Evolutionary conservation across 2,797 vertebrate species (phyloP), one percentile per base, ranked within the genome.

Genomic region (Ara ararauna): DNA sequence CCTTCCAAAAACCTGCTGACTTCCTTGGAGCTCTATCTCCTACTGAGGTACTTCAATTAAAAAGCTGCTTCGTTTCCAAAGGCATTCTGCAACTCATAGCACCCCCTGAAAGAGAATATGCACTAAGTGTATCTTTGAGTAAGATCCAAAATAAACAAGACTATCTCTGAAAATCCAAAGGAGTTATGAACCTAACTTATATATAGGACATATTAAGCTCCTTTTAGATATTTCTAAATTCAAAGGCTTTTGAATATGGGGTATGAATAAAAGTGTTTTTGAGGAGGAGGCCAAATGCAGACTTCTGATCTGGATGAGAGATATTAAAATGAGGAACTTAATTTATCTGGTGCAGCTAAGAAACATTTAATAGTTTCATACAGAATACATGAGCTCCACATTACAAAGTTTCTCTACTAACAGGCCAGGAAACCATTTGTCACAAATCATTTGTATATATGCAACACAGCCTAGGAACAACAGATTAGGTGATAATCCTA

Each of bases 41-140:
- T 90, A 42, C 47, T 1, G 5, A 85, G 30, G 70, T 23, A 92
- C 32, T 92, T 76, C 20, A 71, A n/a, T 78, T 93, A 81, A 93
- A 92, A 89, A 85, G 8, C 32, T 85, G 40, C 72, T 71, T 87
- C 21, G 48, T 83, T 95, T 87, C 65, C 65, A 80, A 93, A 91
- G 83, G 42, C 20, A 45, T 92, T 74, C 68, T 61, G 56, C 44
- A 85, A 40, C 40, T 89, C 64, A 30, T 11, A 48, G 60, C 12
- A 87, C 20, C 27, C 61, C 64, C 22, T 44, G 75, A 82, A 89
- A 85, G 18, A 44, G 40, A 80, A 85, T 32, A 76, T 44, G 36
- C 64, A 56, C 23, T 36, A 73, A 71, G 23, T 45, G 36, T 61
- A 36, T 71, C 60, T 64, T 74, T 88, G 68, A 91, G 51, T 36